A percentile compares a stretch with the other conserved stretches of the same genome.
phyloP scores from a whole-genome alignment of 2,113 vertebrate genomes.

The Rhea pennata region DNA sequence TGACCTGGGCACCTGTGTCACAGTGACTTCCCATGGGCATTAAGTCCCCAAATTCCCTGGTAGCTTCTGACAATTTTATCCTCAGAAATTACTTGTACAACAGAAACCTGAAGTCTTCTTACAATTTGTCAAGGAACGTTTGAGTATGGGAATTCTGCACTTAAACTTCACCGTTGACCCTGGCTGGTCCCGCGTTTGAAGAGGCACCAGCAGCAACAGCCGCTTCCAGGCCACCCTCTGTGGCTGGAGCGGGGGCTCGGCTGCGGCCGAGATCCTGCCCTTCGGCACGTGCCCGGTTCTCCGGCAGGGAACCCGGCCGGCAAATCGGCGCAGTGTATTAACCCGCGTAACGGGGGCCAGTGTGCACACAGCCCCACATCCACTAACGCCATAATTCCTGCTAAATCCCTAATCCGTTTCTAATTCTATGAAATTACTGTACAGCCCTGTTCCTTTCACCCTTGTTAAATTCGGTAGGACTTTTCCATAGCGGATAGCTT shows the following conservation, averaged over 20 bases:
- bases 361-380: neutral
- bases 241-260: neutral
- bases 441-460: constrained; percentile 3
- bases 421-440: constrained; percentile 59
- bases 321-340: neutral
- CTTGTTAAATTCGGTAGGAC: constrained; percentile 40
- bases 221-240: neutral
- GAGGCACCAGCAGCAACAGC: accelerated
- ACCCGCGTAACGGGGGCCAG: neutral
- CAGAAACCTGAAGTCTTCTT: neutral
- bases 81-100: neutral
- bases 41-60: neutral
- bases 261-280: neutral
- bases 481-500: constrained; percentile 57
- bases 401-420: constrained; percentile 41
- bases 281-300: neutral
- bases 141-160: neutral
- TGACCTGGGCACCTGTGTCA: neutral
- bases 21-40: neutral
- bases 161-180: neutral
- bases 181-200: accelerated
- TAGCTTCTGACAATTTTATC: neutral
- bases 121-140: neutral
- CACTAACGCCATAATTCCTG: constrained; percentile 21
- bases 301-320: too few relatives aligned